A percentile compares a stretch with the other conserved stretches of the same genome.
Evolutionary conservation across 2,797 vertebrate genomes (phyloP).

Genomic region (Eremophila alpestris): DNA sequence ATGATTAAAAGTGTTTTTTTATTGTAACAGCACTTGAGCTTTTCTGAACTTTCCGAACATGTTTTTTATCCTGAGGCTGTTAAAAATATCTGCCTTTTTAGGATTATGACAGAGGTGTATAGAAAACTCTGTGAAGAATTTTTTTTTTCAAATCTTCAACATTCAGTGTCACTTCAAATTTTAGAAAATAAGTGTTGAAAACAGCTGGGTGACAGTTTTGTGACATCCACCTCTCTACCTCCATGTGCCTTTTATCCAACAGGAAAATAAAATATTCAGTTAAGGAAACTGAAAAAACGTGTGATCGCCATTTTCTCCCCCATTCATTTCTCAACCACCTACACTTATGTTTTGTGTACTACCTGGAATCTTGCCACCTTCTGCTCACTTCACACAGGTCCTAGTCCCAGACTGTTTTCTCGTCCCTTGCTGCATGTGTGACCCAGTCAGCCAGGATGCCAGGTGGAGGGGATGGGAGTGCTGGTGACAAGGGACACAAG

Average conservation of each 20-base stretch:
- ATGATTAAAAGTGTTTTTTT: slow-evolving; percentile 33
- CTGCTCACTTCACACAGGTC: not conserved
- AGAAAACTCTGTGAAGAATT: slow-evolving; percentile 28
- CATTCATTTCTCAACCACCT: not conserved
- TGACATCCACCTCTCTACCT: slow-evolving; percentile 32
- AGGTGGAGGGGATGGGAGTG: not conserved
- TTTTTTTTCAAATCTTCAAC: not conserved
- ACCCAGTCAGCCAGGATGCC: not conserved
- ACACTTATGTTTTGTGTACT: not conserved
- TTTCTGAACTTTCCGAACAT: slow-evolving; percentile 42
- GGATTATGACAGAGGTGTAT: slow-evolving; percentile 52
- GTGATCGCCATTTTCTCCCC: not conserved
- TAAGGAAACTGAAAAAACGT: not conserved
- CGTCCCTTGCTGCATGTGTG: not conserved
- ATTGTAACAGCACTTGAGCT: slow-evolving; percentile 7
- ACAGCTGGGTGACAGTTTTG: slow-evolving; percentile 47
- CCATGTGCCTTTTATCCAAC: slow-evolving; percentile 12
- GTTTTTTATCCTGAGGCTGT: slow-evolving; percentile 46
- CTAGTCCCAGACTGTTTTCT: not conserved
- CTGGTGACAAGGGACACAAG: accelerated
- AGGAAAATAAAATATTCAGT: slow-evolving; percentile 23
- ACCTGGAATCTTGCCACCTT: not conserved
- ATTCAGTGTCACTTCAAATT: slow-evolving; percentile 47
- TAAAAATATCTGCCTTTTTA: slow-evolving; percentile 51
- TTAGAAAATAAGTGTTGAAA: slow-evolving; percentile 47